A percentile compares a stretch with the other conserved stretches of the same genome.
phyloP scores from a whole-genome alignment of 2,797 vertebrate species.

The Ceryle rudis region DNA sequence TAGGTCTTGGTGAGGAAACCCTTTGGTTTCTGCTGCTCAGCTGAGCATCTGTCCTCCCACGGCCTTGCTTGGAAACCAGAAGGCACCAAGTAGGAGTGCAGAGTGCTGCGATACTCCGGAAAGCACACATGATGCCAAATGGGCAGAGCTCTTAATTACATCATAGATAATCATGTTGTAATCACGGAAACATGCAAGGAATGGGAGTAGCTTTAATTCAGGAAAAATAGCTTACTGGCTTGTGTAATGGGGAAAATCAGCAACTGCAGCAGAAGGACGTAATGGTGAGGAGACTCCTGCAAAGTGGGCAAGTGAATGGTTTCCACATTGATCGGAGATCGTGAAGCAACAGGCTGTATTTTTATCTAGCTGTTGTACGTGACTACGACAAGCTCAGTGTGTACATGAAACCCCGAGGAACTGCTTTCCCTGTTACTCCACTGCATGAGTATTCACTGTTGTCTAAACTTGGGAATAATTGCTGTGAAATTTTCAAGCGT shows the following conservation, averaged over 20 bases:
- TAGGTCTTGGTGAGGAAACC: not conserved
- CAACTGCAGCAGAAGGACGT: not conserved
- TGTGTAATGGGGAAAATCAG: conserved; percentile 46
- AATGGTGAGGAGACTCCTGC: not conserved
- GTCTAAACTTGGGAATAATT: conserved; percentile 4
- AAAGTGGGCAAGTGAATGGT: not conserved
- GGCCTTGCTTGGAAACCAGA: not conserved
- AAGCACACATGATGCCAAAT: not conserved
- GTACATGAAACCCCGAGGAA: not conserved
- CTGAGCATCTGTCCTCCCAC: not conserved
- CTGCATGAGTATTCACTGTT: not conserved
- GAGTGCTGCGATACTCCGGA: not conserved
- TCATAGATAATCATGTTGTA: conserved; percentile 29
- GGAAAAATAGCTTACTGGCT: conserved; percentile 1
- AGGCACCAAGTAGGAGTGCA: not conserved
- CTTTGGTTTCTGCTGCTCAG: not conserved
- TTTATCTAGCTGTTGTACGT: not conserved
- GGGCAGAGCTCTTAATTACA: conserved; percentile 47
- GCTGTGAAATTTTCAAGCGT: not conserved
- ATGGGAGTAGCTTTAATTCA: conserved; percentile 51
- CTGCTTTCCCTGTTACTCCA: not conserved
- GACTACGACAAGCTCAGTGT: not conserved
- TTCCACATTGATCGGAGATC: not conserved
- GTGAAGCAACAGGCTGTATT: conserved; percentile 8
- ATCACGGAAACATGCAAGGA: conserved; percentile 52